Conservation (phyloP, 1,140 invertebrate species). For the Ceratosolen fusciceps region DNA sequence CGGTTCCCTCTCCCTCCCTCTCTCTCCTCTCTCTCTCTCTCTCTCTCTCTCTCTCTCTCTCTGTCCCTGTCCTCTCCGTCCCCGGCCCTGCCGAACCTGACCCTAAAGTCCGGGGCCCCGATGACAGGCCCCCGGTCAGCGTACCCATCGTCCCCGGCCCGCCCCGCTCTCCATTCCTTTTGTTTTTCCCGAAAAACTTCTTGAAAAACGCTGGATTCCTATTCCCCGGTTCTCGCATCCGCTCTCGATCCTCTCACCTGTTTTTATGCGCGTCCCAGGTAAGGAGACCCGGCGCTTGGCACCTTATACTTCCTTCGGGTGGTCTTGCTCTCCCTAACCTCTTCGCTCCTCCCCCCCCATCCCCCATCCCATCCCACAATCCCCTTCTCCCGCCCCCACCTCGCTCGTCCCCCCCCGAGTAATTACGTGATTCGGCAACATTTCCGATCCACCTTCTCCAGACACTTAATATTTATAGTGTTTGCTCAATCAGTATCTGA, state of each 20-base stretch:
- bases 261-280: slow-evolving; percentile 12
- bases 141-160: too few relatives aligned
- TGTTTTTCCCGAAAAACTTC: slow-evolving; percentile 38
- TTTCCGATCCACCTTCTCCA: not conserved
- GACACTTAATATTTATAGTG: not conserved
- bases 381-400: not conserved
- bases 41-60: too few relatives aligned
- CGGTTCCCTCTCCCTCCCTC: not conserved
- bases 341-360: not conserved
- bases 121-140: too few relatives aligned
- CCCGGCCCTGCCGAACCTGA: too few relatives aligned
- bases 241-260: slow-evolving; percentile 22
- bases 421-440: slow-evolving; percentile 25
- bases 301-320: not conserved
- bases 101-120: too few relatives aligned
- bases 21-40: not conserved
- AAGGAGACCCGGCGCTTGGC: slow-evolving; percentile 32
- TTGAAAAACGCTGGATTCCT: slow-evolving; percentile 10
- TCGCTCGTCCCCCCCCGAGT: not conserved
- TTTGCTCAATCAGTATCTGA: not conserved
- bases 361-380: too few relatives aligned
- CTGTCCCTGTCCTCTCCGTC: too few relatives aligned
- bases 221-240: slow-evolving; percentile 14
- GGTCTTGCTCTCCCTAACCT: not conserved
- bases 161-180: not conserved